A percentile compares a stretch with the other conserved stretches of the same genome.
phyloP scores from a whole-genome alignment of 2,113 vertebrate species.

The Phylloscopus trochilus region DNA sequence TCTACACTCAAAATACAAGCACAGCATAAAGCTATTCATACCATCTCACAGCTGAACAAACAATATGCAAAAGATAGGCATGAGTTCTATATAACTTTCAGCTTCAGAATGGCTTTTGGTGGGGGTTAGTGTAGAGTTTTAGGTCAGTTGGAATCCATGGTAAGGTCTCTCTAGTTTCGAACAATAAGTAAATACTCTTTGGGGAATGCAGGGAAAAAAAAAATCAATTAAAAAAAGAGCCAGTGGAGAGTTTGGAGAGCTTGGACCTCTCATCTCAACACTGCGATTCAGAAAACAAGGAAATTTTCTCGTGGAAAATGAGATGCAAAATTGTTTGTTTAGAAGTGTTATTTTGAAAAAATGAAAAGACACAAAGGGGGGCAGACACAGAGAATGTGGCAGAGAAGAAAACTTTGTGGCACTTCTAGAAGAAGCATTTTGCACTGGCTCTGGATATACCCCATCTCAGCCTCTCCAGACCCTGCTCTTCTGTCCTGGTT shows the following conservation, averaged over 20 bases:
- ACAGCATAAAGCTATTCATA: neutral
- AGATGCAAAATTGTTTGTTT: neutral
- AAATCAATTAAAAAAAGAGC: neutral
- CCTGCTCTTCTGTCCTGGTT: neutral
- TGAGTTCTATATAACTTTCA: neutral
- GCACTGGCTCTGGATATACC: neutral
- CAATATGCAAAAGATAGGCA: conserved; percentile 18
- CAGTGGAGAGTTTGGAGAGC: neutral
- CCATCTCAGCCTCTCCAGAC: neutral
- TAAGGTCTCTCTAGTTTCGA: neutral
- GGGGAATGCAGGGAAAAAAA: neutral
- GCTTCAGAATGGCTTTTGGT: neutral
- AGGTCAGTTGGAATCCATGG: neutral
- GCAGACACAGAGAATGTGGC: neutral
- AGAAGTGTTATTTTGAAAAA: neutral
- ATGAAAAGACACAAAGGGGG: neutral
- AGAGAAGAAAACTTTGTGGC: neutral
- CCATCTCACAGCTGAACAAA: conserved; percentile 41
- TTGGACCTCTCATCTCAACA: neutral
- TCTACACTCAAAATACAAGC: conserved; percentile 5
- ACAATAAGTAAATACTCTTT: neutral
- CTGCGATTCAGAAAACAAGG: neutral
- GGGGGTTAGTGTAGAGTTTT: neutral
- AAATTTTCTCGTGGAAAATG: neutral
- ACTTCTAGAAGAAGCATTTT: neutral